Percentiles rank a stretch among this genome's conserved stretches.
Conservation (phyloP, 2,888 invertebrate genomes). For the Rotaria magnacalcarata region DNA sequence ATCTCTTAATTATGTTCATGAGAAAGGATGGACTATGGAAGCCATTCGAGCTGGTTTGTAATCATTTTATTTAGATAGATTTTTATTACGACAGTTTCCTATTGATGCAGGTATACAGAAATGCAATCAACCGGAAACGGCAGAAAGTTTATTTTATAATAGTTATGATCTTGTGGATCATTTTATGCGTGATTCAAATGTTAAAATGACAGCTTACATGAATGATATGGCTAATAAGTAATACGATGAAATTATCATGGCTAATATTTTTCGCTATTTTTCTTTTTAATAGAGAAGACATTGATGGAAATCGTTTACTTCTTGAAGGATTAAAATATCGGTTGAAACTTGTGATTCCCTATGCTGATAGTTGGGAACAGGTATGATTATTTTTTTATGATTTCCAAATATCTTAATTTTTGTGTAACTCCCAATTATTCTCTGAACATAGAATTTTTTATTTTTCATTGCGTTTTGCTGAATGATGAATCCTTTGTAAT, state of each 20-base stretch:
- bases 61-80: not conserved
- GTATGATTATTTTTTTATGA: constrained; percentile 47
- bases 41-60: constrained; percentile 64
- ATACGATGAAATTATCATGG: constrained; percentile 47
- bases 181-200: constrained; percentile 16
- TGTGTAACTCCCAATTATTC: no score
- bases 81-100: not conserved
- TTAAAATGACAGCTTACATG: constrained; percentile 20
- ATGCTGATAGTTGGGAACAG: constrained; percentile 67
- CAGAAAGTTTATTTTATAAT: not conserved
- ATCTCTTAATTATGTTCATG: constrained; percentile 72
- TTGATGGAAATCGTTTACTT: constrained; percentile 59
- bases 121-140: not conserved
- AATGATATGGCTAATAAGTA: not conserved
- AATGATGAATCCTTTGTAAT: no score
- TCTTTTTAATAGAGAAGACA: constrained; percentile 68
- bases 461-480: no score
- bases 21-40: constrained; percentile 76
- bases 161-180: constrained; percentile 19
- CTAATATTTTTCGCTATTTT: not conserved
- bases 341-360: constrained; percentile 75
- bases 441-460: no score
- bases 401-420: no score
- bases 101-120: not conserved
- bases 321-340: constrained; percentile 23